Conservation (phyloP, 2,888 invertebrate genomes). For the Alsophila aescularia region DNA sequence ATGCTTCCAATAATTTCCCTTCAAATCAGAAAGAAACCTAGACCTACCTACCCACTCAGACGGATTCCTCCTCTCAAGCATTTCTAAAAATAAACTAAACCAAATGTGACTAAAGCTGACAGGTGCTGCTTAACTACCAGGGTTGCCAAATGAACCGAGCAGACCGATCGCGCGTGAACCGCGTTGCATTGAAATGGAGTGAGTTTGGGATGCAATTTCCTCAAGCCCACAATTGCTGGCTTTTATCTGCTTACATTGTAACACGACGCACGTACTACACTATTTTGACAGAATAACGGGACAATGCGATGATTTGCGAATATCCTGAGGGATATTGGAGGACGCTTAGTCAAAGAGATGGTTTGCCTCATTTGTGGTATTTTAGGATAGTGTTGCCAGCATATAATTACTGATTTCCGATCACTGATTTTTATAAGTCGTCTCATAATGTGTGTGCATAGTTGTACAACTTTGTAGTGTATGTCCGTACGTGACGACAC, state of each 20-base stretch:
- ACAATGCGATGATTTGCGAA: conserved; percentile 39
- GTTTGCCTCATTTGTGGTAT: too few species aligned
- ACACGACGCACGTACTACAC: conserved; percentile 60
- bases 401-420: too few species aligned
- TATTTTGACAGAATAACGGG: conserved; percentile 50
- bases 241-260: conserved; percentile 58
- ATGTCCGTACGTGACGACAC: too few species aligned
- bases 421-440: too few species aligned
- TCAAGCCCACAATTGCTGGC: conserved; percentile 55
- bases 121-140: conserved; percentile 4
- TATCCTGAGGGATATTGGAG: conserved; percentile 18
- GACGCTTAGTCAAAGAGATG: too few species aligned
- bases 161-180: conserved; percentile 48
- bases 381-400: too few species aligned
- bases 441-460: too few species aligned
- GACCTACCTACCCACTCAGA: too few species aligned
- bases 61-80: too few species aligned
- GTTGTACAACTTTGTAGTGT: too few species aligned
- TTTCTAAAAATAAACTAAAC: background rate
- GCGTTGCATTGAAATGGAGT: conserved; percentile 60
- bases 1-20: too few species aligned
- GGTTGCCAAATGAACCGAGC: conserved; percentile 48
- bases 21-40: too few species aligned
- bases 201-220: conserved; percentile 74
- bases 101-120: background rate